Conservation (phyloP, 2,888 invertebrate species). For the Molanna angustata region DNA sequence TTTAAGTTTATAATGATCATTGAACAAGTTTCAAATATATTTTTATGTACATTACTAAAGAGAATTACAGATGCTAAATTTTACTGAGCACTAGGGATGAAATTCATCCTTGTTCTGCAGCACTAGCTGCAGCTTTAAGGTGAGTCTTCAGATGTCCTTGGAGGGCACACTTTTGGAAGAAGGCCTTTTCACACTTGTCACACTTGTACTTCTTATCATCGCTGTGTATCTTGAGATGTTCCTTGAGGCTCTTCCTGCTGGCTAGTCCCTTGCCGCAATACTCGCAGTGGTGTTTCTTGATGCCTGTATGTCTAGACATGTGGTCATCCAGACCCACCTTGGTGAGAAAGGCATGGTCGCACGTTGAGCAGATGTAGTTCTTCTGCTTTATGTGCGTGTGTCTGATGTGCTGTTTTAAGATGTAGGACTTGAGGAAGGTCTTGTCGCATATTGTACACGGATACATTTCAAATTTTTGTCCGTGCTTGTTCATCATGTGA, state of each 20-base stretch:
- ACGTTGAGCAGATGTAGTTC: neutral
- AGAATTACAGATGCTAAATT: too few species aligned
- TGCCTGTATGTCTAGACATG: neutral
- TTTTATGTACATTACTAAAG: too few species aligned
- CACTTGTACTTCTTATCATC: slow-evolving; percentile 1
- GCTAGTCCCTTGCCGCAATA: neutral
- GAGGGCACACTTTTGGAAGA: slow-evolving; percentile 9
- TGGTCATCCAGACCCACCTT: neutral
- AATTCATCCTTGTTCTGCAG: too few species aligned
- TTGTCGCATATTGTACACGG: too few species aligned
- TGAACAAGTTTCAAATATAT: too few species aligned
- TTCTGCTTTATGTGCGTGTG: neutral
- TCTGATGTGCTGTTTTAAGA: neutral
- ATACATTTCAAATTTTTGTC: too few species aligned
- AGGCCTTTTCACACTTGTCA: slow-evolving; percentile 6
- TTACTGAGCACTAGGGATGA: too few species aligned
- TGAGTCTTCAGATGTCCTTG: slow-evolving; percentile 9
- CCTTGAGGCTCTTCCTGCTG: neutral
- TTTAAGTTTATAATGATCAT: too few species aligned
- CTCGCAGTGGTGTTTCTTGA: neutral
- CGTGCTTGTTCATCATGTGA: too few species aligned
- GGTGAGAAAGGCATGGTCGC: neutral
- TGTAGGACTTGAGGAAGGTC: too few species aligned
- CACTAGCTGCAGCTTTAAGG: slow-evolving; percentile 1
- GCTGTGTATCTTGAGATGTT: slow-evolving; percentile 8